Conservation (phyloP, 1,140 invertebrate genomes). For the Nymphalis io region DNA sequence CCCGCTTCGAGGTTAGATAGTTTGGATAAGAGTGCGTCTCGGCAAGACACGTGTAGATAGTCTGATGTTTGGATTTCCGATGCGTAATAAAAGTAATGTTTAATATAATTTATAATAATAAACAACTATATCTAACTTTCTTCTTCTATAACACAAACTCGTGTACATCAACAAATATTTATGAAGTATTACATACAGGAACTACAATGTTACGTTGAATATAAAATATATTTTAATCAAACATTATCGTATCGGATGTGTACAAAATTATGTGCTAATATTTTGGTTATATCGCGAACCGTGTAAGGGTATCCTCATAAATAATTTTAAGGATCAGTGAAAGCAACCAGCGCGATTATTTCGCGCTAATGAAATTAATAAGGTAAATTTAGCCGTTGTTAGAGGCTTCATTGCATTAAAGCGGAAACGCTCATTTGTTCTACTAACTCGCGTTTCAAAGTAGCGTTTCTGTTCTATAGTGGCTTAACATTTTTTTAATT, state of each 20-base stretch:
- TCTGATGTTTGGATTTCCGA: background rate
- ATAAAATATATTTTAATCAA: background rate
- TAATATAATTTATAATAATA: too few relatives aligned
- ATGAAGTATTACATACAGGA: background rate
- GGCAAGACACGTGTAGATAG: constrained; percentile 44
- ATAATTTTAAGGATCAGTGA: constrained; percentile 66
- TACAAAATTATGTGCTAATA: constrained; percentile 23
- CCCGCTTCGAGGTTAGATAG: constrained; percentile 51
- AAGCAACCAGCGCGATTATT: constrained; percentile 64
- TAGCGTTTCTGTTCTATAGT: constrained; percentile 51
- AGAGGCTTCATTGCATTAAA: constrained; percentile 64
- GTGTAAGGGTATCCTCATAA: constrained; percentile 50
- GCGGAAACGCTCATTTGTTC: constrained; percentile 51
- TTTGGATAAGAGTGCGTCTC: constrained; percentile 26
- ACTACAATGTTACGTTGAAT: background rate
- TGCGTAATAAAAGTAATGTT: too few relatives aligned
- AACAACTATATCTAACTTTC: too few relatives aligned
- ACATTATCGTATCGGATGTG: constrained; percentile 8
- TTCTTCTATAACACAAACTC: too few relatives aligned
- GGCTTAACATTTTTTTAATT: background rate
- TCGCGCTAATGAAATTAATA: constrained; percentile 72
- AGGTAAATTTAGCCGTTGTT: constrained; percentile 59
- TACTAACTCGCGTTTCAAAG: constrained; percentile 38
- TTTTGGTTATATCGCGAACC: constrained; percentile 25
- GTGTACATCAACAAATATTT: too few relatives aligned